phyloP scores from a whole-genome alignment of 1,140 invertebrate genomes.

The Neodiprion virginianus region DNA sequence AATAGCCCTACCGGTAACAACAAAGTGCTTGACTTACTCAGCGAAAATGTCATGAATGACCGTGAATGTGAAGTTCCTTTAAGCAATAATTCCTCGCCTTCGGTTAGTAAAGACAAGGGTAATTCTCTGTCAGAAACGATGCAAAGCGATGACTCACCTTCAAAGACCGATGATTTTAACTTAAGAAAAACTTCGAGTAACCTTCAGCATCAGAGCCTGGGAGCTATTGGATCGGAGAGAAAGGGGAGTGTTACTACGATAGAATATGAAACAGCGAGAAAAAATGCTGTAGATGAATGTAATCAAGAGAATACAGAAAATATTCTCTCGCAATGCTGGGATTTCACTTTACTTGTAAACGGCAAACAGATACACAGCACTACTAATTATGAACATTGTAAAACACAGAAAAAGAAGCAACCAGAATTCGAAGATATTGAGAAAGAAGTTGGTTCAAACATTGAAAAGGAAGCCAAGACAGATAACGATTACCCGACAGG shows the following conservation, averaged over 20 bases:
- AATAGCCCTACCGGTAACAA: not conserved
- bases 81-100: not conserved
- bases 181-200: not conserved
- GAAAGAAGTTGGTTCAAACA: not conserved
- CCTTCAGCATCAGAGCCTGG: slow-evolving; percentile 26
- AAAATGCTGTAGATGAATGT: slow-evolving; percentile 12
- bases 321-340: slow-evolving; percentile 35
- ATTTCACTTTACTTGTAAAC: slow-evolving; percentile 33
- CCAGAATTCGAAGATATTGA: not conserved
- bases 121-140: no score
- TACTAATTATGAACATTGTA: not conserved
- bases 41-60: not conserved
- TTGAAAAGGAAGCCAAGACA: not conserved
- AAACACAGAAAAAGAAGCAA: slow-evolving; percentile 10
- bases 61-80: not conserved
- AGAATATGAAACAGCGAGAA: slow-evolving; percentile 7
- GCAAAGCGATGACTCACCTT: not conserved
- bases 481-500: not conserved
- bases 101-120: not conserved
- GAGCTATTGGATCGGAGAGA: slow-evolving; percentile 43
- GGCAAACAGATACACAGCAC: slow-evolving; percentile 31
- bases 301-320: slow-evolving; percentile 18
- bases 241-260: slow-evolving; percentile 23
- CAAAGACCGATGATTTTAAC: not conserved
- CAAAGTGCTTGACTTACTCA: not conserved